Evolutionary conservation across 2,888 invertebrate genomes (phyloP), one percentile per base, ranked within the genome.

Genomic region (Dichetophora obliterata): DNA sequence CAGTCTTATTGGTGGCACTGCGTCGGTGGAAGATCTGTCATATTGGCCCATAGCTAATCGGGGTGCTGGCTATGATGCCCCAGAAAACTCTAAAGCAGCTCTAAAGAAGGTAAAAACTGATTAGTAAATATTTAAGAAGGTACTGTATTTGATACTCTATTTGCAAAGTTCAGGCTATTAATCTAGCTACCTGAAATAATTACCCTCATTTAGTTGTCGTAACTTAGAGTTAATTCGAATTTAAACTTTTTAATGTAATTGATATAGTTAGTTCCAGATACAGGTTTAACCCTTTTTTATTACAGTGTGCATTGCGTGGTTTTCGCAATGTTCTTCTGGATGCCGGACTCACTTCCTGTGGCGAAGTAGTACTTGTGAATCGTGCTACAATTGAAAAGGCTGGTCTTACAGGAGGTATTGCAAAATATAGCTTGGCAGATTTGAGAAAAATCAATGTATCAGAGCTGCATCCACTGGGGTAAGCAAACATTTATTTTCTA

Each of bases 31-130:
- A 78, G 89, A 89, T 75, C 82, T 88, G 74, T 86, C 88, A 57
- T 88, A 87, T 77, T 89, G 89, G 89, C 87, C 89, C 52, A 87
- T 89, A 70, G 89, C 89, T 1, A 88, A 88, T 82, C 86, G 87
- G 19, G 89, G 88, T 65, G 89, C 88, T 77, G 86, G 86, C 50
- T 89, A 88, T 81, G 89, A 89, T 84, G 88, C 88, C 24, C 89
- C 89, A 0, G 89, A 89, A 79, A 89, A 89, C 76, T 88, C 89
- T 2, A 85, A 84, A 82, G 87, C 88, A 59, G 88, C 89, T 52
- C 83, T 89, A 31, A 88, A 87, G 83, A 89, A 89, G 83, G 89
- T 89, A 81, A 81, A 78, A 74, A 50, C 19, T n/a, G 11, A 14
- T 14, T 14, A 11, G 6, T 43, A 6, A 43, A 43, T 43, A 14